phyloP scores from a whole-genome alignment of 2,797 vertebrate species.

The Gymnoscopelus braueri region DNA sequence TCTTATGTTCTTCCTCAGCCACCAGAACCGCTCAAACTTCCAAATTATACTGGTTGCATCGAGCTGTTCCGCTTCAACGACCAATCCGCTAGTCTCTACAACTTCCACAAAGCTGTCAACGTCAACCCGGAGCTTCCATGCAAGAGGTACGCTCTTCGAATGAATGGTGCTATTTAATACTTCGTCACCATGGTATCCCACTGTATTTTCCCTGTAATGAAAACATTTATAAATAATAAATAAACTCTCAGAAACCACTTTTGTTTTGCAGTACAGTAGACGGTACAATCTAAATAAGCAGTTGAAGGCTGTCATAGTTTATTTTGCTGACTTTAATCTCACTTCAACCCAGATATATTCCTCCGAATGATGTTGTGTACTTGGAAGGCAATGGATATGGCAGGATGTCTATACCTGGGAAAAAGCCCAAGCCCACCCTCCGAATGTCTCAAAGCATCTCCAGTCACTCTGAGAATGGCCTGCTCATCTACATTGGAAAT shows the following conservation, averaged over 20 bases:
- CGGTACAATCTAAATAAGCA: no score
- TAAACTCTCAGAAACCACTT: no score
- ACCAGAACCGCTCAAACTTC: conserved; percentile 80
- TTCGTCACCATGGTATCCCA: neutral
- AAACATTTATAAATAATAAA: no score
- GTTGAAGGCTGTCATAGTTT: neutral
- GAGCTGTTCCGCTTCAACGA: conserved; percentile 90
- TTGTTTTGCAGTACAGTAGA: no score
- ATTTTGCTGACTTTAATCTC: conserved; percentile 25
- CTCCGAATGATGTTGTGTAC: conserved; percentile 29
- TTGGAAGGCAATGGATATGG: conserved; percentile 79
- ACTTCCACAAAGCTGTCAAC: conserved; percentile 82
- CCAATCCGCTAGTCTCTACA: conserved; percentile 90
- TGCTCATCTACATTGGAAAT: conserved; percentile 69
- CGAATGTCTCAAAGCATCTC: neutral
- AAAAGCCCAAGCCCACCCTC: accelerated
- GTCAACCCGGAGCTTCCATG: conserved; percentile 68
- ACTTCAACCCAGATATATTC: conserved; percentile 59
- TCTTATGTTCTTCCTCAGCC: conserved; percentile 78
- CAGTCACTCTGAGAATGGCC: conserved; percentile 64
- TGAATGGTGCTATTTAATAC: neutral
- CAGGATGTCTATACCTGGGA: conserved; percentile 32
- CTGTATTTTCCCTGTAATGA: neutral
- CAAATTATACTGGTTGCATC: conserved; percentile 91
- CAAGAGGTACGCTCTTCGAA: conserved; percentile 71